phyloP scores from a whole-genome alignment of 2,113 vertebrate species.

The Speoplatyrhinus poulsoni region DNA sequence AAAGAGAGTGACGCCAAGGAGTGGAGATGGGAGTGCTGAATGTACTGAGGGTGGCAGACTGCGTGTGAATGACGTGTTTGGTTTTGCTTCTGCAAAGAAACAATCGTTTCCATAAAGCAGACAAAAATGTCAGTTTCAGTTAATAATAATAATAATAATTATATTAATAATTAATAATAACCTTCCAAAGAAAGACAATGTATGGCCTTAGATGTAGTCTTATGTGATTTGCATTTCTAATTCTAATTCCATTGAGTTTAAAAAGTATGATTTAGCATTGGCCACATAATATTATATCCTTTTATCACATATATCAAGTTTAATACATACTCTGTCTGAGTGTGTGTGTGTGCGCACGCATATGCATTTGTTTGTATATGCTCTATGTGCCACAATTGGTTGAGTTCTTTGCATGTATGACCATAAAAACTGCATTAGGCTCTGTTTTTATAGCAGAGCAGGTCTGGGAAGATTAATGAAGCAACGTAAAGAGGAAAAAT shows the following conservation, averaged over 20 bases:
- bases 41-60: slow-evolving; percentile 59
- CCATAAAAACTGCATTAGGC: slow-evolving; percentile 67
- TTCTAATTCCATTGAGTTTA: too few relatives aligned
- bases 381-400: neutral
- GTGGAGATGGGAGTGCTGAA: slow-evolving; percentile 56
- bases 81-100: slow-evolving; percentile 42
- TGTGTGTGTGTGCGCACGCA: neutral
- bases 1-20: slow-evolving; percentile 31
- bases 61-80: slow-evolving; percentile 18
- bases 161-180: too few relatives aligned
- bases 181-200: neutral
- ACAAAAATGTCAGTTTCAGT: neutral
- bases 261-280: too few relatives aligned
- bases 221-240: too few relatives aligned
- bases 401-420: slow-evolving; percentile 47
- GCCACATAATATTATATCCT: too few relatives aligned
- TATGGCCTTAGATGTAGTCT: neutral
- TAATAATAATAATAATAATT: too few relatives aligned
- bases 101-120: neutral
- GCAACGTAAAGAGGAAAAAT: slow-evolving; percentile 59
- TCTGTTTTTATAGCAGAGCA: slow-evolving; percentile 58
- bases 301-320: too few relatives aligned
- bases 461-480: slow-evolving; percentile 33
- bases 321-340: neutral
- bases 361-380: neutral